Evolutionary conservation across 2,797 vertebrate species (phyloP), one percentile per base, ranked within the genome.

Genomic region (Neosilurus mollespiculum): DNA sequence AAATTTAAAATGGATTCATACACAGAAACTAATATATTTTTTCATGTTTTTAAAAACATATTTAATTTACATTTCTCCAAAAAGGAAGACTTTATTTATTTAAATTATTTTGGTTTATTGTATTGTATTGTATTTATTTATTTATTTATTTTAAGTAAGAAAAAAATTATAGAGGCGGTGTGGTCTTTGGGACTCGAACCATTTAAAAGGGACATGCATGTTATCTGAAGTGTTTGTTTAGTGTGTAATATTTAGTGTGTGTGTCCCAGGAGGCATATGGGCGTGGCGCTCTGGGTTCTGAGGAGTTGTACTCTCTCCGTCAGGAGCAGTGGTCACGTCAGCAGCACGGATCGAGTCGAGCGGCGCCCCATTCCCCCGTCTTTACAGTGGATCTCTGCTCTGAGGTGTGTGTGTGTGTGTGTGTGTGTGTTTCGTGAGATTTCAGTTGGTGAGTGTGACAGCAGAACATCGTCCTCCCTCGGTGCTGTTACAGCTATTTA

Each of bases 251-350:
- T 64, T 26, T 24, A 12, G 64, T 8, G 24, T 67, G 20, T 81
- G 64, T 86, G n/a, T 14, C 66, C 30, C 26, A 95, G 95, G 94
- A 96, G 77, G 61, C 83, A 0, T 95, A 92, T 3, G 89, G 91
- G 18, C 93, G 91, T 20, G 90, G 93, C 78, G 91, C 92, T 83
- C 86, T 95, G 75, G 94, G 96, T 87, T 97, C 96, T 4, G 97
- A 98, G 85, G 96, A 98, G 87, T 94, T 97, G 14, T 94, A 97
- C 88, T 93, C 96, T 88, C 94, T 96, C 91, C 98, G 97, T 88
- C 95, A 96, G 7, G 97, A 98, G 78, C 97, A 97, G 87, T 98
- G 97, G 97, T 93, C 95, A 2, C 96, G 93, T 93, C 89, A 94
- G 94, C 0, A 95, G 90, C 86, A 90, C 94, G 84, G 92, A 93